Conservation (phyloP, 2,888 invertebrate genomes). For the Dromius quadrimaculatus region DNA sequence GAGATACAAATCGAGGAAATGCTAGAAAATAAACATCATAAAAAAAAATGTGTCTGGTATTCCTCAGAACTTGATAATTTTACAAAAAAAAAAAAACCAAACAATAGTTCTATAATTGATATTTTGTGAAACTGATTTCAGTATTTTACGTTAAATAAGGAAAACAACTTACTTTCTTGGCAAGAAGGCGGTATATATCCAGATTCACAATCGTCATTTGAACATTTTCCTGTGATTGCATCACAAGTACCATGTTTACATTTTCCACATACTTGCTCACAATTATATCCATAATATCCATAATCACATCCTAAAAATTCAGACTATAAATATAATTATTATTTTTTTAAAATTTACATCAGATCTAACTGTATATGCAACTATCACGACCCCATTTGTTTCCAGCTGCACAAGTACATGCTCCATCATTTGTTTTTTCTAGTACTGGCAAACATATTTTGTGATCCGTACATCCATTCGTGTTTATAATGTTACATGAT, state of each 20-base stretch:
- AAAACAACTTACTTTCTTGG: constrained; percentile 14
- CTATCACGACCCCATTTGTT: background rate
- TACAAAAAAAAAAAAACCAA: no score
- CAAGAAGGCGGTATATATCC: constrained; percentile 14
- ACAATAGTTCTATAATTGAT: no score
- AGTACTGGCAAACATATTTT: constrained; percentile 1
- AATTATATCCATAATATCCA: constrained; percentile 29
- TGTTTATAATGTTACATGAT: background rate
- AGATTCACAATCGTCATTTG: background rate
- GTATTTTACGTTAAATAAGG: background rate
- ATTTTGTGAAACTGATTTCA: no score
- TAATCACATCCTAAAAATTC: constrained; percentile 8
- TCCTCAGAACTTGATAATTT: no score
- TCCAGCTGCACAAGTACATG: constrained; percentile 13
- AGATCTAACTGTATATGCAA: constrained; percentile 1
- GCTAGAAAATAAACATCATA: background rate
- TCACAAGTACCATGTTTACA: background rate
- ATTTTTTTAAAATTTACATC: background rate
- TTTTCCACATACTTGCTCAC: constrained; percentile 23
- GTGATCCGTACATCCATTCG: background rate
- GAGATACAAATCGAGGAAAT: background rate
- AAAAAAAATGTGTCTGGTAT: no score
- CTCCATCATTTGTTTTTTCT: background rate
- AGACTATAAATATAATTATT: constrained; percentile 2
- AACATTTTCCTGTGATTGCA: constrained; percentile 18